Base-by-base conservation (phyloP, 2,888 invertebrate genomes). In the Scaptomyza reducta region DNA sequence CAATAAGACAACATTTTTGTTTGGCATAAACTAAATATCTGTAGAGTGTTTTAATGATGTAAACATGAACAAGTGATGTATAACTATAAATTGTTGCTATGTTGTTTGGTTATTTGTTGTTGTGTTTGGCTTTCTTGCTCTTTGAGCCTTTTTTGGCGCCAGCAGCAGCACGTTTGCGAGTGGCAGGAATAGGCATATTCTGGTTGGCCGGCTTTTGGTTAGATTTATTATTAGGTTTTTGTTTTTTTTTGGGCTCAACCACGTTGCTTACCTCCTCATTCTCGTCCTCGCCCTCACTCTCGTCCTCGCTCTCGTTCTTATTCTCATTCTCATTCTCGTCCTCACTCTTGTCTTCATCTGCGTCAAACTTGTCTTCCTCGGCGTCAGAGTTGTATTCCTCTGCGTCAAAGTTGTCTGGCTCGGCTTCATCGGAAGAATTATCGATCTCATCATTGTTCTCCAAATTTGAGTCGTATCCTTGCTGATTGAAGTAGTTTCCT, bases 1-100 rank as follows among this genome's bases (percentile, higher is more conserved):
- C 56, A 40, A 59, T 29, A 65, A 55, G 50, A 27, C 46, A 41
- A n/a, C n/a, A n/a, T n/a, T n/a, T n/a, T 14, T 40, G 38, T 53
- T 60, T 50, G 29, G 45, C 40, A n/a, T 25, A 25, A 46, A 5
- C 25, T 27, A n/a, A 18, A 41, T 22, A 13, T 11, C 1, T 31
- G 31, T 11, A 7, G 9, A 22, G 6, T n/a, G 10, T 31, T 13
- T 29, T 31, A 31, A 10, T 31, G 31, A 9, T 10, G 31, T 10
- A 31, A 10, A 10, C 10, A 10, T 31, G 0, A 27, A 6, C 9
- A 31, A 31, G 31, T 31, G 27, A 27, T 27, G 6, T 6, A 4
- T n/a, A n/a, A n/a, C n/a, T n/a, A 10, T 10, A 0, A 35, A 14
- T n/a, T n/a, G 35, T 14, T n/a, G n/a, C 7, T 14, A 14, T 14